Base-by-base conservation (phyloP, 2,888 invertebrate genomes). In the Phanerotoma sp. region DNA sequence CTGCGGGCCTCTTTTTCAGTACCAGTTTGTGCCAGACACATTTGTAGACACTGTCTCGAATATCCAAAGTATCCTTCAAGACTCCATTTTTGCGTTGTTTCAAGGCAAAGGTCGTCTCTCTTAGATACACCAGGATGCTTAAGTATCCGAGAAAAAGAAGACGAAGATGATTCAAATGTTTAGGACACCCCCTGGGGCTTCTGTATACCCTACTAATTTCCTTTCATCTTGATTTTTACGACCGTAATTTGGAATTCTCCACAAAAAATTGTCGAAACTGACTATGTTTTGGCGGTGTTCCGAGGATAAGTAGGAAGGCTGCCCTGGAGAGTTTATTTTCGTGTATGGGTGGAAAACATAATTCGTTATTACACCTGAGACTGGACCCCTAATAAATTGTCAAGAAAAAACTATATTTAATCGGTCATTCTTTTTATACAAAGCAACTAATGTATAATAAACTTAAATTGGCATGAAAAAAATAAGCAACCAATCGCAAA, bases 171-270 rank as follows among this genome's bases (percentile, higher is more conserved):
- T 18, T 25, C 25, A 25, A n/a, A 49, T 40, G 20, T 32, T 55
- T 38, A 49, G 45, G 54, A 52, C 56, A 62, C 64, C 61, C 67
- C 67, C 63, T 60, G 67, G 68, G 69, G 63, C 49, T 30, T 28
- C 18, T 30, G 18, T 15, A 30, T 64, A 61, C 18, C 20, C 38
- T 11, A 6, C 16, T 62, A 65, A 64, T 67, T 57, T 32, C 35
- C 37, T 25, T n/a, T 58, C 51, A 41, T 62, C 57, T 63, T 64
- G 69, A 68, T 68, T 68, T 75, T 75, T 74, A 74, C 69, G 74
- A 72, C 71, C 72, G 70, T 69, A 73, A 74, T 76, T 76, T 75
- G 60, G 65, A 66, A 73, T 74, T 73, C 70, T 62, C 61, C 54
- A 62, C 62, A 66, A 69, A 71, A 72, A 70, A 69, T 55, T 30